phyloP scores from a whole-genome alignment of 1,140 invertebrate genomes.

The Eciton burchellii region DNA sequence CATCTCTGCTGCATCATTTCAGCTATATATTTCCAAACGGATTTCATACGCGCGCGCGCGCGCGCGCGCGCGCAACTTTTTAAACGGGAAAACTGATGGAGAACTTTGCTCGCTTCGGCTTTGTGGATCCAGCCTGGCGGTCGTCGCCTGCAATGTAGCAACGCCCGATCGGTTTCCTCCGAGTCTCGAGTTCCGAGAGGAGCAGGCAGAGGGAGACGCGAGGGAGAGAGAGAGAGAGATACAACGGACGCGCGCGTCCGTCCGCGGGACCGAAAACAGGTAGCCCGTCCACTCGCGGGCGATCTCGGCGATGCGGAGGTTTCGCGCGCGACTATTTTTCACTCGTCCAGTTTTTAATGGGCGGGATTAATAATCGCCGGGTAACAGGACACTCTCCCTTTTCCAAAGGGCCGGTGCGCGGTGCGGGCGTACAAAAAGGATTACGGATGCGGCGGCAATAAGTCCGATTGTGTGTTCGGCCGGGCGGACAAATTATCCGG shows the following conservation, averaged over 20 bases:
- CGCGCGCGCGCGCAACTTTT: no score
- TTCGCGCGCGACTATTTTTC: conserved; percentile 83
- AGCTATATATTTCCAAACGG: no score
- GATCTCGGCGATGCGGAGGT: conserved; percentile 71
- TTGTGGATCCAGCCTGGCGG: conserved; percentile 29
- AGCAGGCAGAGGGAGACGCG: background rate
- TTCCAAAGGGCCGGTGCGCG: conserved; percentile 65
- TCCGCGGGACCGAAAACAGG: conserved; percentile 77
- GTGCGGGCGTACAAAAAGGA: conserved; percentile 77
- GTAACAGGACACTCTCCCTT: conserved; percentile 84
- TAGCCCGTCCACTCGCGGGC: conserved; percentile 75
- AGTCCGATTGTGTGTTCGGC: conserved; percentile 84
- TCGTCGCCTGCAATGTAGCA: conserved; percentile 47
- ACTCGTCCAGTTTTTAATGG: conserved; percentile 85
- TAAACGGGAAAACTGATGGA: background rate
- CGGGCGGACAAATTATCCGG: conserved; percentile 84
- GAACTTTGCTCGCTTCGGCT: background rate
- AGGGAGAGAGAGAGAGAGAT: conserved; percentile 13
- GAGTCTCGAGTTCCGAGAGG: background rate
- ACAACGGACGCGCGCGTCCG: conserved; percentile 25
- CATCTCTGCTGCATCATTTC: no score
- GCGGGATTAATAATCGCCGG: conserved; percentile 84
- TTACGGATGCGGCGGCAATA: conserved; percentile 85
- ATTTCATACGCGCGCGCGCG: no score
- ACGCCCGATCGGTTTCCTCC: conserved; percentile 20